A percentile compares a stretch with the other conserved stretches of the same genome.
These are phyloP conservation scores for Aphyosemion australe DNA, from an alignment of 2,113 vertebrate species.

Conservation along the genomic window DNA sequence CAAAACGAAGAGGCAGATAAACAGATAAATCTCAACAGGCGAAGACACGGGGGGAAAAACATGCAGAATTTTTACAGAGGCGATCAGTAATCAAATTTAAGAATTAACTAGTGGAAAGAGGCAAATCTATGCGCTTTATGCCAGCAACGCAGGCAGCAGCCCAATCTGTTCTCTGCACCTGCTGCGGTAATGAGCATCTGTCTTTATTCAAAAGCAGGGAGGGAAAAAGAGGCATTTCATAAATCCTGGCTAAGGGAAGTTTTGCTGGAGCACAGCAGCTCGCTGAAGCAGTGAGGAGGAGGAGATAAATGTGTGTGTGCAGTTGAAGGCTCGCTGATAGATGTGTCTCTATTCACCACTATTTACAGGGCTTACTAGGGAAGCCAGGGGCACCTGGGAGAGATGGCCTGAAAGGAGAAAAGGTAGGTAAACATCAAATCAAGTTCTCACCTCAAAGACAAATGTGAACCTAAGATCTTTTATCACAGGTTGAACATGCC, in stretches of 20 bases:
- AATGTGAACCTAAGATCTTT: constrained; percentile 54
- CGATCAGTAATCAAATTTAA: constrained; percentile 80
- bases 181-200: constrained; percentile 81
- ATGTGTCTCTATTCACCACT: constrained; percentile 67
- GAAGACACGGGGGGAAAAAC: constrained; percentile 37
- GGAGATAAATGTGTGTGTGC: constrained; percentile 71
- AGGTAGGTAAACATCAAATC: constrained; percentile 87
- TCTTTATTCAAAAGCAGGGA: constrained; percentile 77
- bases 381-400: constrained; percentile 83
- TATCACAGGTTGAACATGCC: constrained; percentile 55
- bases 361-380: constrained; percentile 84
- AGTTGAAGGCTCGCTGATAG: constrained; percentile 71
- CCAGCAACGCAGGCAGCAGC: constrained; percentile 66
- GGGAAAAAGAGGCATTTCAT: constrained; percentile 72
- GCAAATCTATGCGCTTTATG: constrained; percentile 74
- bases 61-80: constrained; percentile 64
- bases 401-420: constrained; percentile 92
- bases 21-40: constrained; percentile 52
- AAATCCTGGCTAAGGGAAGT: constrained; percentile 74
- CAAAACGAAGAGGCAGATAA: constrained; percentile 57
- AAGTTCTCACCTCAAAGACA: constrained; percentile 50
- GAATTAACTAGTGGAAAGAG: constrained; percentile 79
- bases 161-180: constrained; percentile 82
- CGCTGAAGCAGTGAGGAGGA: constrained; percentile 68
- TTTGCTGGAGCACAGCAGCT: constrained; percentile 68